phyloP scores from a whole-genome alignment of 64 coral and sea anemone genomes.

The Montipora sp. region DNA sequence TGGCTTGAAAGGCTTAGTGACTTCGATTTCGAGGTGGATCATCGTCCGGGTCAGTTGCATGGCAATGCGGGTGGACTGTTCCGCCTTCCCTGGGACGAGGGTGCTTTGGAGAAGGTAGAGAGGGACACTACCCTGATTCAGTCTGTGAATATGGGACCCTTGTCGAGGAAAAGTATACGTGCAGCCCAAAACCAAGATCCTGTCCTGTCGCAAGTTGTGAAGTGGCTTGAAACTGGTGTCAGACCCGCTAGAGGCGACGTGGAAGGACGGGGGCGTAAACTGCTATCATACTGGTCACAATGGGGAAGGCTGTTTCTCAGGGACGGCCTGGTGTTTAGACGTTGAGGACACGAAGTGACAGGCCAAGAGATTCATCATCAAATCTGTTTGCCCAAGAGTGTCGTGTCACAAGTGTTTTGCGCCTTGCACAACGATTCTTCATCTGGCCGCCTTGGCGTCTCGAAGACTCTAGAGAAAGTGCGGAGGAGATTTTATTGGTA shows the following conservation, averaged over 20 bases:
- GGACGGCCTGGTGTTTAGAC: too few relatives aligned
- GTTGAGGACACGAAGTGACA: too few relatives aligned
- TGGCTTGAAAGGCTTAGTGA: constrained; percentile 61
- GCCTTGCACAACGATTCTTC: background rate
- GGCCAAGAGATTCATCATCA: background rate
- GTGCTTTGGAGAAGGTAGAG: background rate
- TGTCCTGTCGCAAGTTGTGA: background rate
- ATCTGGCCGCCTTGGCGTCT: too few relatives aligned
- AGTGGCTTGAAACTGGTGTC: background rate
- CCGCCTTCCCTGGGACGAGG: constrained; percentile 3
- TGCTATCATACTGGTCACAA: too few relatives aligned
- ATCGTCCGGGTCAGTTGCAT: constrained; percentile 33
- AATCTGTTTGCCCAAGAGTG: background rate
- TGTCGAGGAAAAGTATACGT: background rate
- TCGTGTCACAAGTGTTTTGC: constrained; percentile 9
- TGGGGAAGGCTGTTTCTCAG: too few relatives aligned
- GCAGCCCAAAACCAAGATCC: background rate
- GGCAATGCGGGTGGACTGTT: constrained; percentile 62
- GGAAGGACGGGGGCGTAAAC: too few relatives aligned
- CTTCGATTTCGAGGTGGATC: constrained; percentile 63
- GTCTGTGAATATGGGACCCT: background rate
- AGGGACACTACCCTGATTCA: background rate
- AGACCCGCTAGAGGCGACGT: too few relatives aligned
- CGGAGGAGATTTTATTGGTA: constrained; percentile 61
- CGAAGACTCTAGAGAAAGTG: too few relatives aligned